Evolutionary conservation across 2,113 vertebrate genomes (phyloP), one percentile per base, ranked within the genome.

Genomic region (human (Homo sapiens)): DNA sequence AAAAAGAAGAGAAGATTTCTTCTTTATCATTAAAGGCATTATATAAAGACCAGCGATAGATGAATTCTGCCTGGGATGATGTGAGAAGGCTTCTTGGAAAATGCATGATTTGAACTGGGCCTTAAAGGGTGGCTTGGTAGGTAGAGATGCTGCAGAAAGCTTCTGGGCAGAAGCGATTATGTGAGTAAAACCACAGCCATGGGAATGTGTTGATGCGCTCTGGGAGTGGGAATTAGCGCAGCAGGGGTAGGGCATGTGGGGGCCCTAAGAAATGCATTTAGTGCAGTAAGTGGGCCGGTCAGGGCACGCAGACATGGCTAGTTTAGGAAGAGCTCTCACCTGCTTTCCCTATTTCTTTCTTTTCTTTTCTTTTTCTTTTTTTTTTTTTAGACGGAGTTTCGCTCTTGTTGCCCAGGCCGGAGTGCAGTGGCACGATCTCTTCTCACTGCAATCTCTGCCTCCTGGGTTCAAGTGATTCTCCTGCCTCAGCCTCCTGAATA

Each of bases 161-260:
- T 3, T 7, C 12, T 17, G 2, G 16, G 55, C 10, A 12, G 27
- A 59, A 82, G 68, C 0, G 57, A 82, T 11, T 16, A 25, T 18
- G 8, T 17, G 50, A 18, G 23, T 22, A 30, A 30, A 12, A 35
- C 4, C 45, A 1, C 1, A 22, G 2, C 1, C 1, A 17, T 23
- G 8, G 30, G 38, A 9, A 3, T 18, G 45, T 5, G 43, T 0
- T 0, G 76, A 16, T 10, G 12, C 12, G 13, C 4, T 12, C 70
- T 3, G 35, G 61, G 43, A 13, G 5, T 0, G 25, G 13, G 0
- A 4, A 2, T 13, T 1, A 13, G 23, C 13, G 25, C n/a, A 0
- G 13, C 0, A 20, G 16, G 3, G 8, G 25, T 6, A 17, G 12
- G 25, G 50, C 3, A 12, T 1, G 76, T 30, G 76, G 18, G 48